These are phyloP conservation scores for Carollia perspicillata DNA, from an alignment of 2,113 vertebrate genomes.

Conservation along the genomic window DNA sequence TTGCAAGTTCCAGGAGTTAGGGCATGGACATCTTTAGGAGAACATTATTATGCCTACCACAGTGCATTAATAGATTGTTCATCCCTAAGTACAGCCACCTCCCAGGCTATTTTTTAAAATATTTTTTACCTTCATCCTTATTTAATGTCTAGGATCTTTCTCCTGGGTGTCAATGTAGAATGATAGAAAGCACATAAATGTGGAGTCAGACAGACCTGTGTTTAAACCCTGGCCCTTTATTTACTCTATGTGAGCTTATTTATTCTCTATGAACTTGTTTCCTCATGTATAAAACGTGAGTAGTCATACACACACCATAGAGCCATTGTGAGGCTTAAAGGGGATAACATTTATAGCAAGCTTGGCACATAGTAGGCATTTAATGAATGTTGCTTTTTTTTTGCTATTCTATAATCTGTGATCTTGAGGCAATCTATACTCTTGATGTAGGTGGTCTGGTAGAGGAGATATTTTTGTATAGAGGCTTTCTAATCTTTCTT, in stretches of 20 bases:
- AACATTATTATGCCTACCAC: neutral
- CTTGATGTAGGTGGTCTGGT: neutral
- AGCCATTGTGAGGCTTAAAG: neutral
- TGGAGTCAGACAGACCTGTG: neutral
- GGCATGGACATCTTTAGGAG: neutral
- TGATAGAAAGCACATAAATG: neutral
- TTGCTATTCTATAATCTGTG: neutral
- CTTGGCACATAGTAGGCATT: neutral
- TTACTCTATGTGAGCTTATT: neutral
- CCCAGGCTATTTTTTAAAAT: neutral
- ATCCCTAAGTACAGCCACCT: neutral
- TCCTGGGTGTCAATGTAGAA: neutral
- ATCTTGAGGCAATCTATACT: neutral
- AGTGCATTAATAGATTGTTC: neutral
- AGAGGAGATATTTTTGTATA: neutral
- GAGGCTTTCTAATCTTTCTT: neutral
- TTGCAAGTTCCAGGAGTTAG: neutral
- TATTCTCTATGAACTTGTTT: neutral
- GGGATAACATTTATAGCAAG: neutral
- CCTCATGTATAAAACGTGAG: neutral
- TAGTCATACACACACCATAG: neutral
- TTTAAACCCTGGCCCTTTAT: neutral
- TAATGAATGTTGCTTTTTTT: neutral
- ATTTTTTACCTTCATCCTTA: constrained; percentile 22
- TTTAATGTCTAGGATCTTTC: neutral